Evolutionary conservation across 2,113 vertebrate species (phyloP).

Genomic region (Malurus alboscapulatus): DNA sequence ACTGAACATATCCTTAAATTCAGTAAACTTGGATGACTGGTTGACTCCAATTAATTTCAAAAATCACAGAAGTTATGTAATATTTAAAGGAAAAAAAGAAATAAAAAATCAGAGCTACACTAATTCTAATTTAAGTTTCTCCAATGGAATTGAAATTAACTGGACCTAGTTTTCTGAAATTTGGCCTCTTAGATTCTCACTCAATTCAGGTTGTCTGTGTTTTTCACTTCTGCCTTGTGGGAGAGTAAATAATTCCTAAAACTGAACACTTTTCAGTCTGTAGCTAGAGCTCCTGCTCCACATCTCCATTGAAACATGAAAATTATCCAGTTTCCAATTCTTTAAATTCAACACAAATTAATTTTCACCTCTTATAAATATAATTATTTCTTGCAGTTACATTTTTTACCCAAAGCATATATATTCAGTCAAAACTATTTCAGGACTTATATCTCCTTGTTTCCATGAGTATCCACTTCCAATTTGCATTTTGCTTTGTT

Average conservation of each 20-base stretch:
- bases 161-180: not conserved
- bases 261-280: not conserved
- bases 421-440: not conserved
- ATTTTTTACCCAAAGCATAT: not conserved
- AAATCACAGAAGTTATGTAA: not conserved
- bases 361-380: not conserved
- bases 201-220: not conserved
- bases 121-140: not conserved
- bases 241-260: not conserved
- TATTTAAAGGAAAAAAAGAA: not conserved
- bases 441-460: not conserved
- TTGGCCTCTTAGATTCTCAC: not conserved
- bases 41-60: not conserved
- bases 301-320: not conserved
- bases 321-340: not conserved
- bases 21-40: too few species aligned
- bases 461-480: accelerated
- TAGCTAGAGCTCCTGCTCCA: not conserved
- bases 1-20: not conserved
- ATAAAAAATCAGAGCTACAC: not conserved
- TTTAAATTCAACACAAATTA: not conserved
- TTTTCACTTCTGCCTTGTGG: not conserved
- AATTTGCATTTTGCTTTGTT: not conserved
- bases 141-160: not conserved
- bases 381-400: not conserved